Evolutionary conservation across 1,140 invertebrate species (phyloP).

Genomic region (Diachasma alloeum): DNA sequence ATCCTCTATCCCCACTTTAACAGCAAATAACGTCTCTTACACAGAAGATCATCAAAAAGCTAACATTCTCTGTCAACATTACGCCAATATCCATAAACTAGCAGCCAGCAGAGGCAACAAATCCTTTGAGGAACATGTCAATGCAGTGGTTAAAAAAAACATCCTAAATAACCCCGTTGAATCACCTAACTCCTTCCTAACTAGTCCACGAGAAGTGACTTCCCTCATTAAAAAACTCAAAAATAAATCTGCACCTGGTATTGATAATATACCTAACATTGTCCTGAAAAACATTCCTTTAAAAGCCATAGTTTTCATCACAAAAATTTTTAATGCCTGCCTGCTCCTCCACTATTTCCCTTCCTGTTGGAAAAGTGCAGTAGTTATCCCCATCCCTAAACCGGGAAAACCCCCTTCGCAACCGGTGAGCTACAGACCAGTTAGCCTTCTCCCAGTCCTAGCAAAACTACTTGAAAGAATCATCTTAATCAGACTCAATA

Average conservation of each 20-base stretch:
- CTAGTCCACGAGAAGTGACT: neutral
- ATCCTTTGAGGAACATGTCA: neutral
- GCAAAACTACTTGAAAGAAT: neutral
- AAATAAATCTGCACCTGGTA: neutral
- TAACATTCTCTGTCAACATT: neutral
- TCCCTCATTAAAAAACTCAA: neutral
- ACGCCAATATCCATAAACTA: neutral
- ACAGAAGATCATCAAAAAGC: neutral
- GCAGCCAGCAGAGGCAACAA: neutral
- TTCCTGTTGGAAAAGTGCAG: neutral
- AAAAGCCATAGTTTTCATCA: neutral
- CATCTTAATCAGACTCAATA: neutral
- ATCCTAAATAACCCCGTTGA: neutral
- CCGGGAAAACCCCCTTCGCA: neutral
- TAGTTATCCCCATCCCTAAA: neutral
- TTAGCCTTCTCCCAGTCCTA: neutral
- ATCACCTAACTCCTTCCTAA: neutral
- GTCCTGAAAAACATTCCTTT: neutral
- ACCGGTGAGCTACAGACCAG: neutral
- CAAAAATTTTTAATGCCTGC: neutral
- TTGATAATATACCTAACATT: neutral
- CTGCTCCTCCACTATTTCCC: neutral
- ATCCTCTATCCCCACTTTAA: neutral
- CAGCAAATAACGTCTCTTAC: neutral
- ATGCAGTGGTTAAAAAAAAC: neutral